Base-by-base conservation (phyloP, 2,113 vertebrate species). In the Papio anubis region DNA sequence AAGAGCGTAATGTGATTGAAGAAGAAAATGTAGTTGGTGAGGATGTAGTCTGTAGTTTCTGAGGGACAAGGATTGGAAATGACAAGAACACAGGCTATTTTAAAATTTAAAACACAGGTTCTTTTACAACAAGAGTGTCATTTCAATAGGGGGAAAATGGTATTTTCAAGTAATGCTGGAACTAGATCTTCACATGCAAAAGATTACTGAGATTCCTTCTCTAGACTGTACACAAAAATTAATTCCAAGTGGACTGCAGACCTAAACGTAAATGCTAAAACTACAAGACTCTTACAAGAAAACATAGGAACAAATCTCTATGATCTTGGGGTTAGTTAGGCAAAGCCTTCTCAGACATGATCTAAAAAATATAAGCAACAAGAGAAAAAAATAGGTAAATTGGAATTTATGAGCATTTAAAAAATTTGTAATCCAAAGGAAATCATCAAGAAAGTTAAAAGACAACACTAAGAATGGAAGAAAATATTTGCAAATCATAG, bases 401-500 rank as follows among this genome's bases (percentile, higher is more conserved):
- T 87, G 32, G 4, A 84, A 90, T 55, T 82, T 61, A 78, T 80
- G 32, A 80, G 70, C 79, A 57, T 43, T 66, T 76, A 1, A 57
- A 30, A 83, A 73, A n/a, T 64, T 59, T 90, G 2, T 80, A 90
- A 23, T 90, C 79, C 25, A 93, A 90, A 86, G 10, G 5, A 87
- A 25, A 73, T 81, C 43, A 93, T n/a, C 8, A 45, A 78, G 73
- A 86, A 83, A 87, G 73, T 48, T 2, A 95, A 96, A 96, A 84
- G 21, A 59, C 5, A 89, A 35, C 43, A 3, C 6, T 76, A 40
- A 88, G 76, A 93, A 86, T 80, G 3, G 59, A 10, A 88, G 40
- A 75, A 96, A 73, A 66, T 72, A 90, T 90, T 83, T 79, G 25
- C 38, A 96, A 95, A 73, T 52, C 2, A 52, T 66, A 57, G 40